Conservation (phyloP, 2,113 vertebrate species). For the Heterochromis multidens region DNA sequence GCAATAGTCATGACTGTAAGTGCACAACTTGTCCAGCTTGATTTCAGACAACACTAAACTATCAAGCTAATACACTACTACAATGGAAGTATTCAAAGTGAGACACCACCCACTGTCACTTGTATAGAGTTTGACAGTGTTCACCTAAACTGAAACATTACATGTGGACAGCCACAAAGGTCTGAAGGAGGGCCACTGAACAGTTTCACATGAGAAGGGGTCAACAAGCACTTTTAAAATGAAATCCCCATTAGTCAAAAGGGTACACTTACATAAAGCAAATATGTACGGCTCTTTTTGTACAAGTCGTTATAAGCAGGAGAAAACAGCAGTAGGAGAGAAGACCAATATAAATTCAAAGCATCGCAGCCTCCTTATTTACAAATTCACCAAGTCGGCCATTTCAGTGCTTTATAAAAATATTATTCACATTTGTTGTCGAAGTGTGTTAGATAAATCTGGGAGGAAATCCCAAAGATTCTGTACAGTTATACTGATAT, state of each 20-base stretch:
- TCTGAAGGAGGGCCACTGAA: constrained; percentile 31
- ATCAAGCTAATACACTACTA: neutral
- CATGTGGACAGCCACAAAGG: constrained; percentile 33
- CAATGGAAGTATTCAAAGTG: neutral
- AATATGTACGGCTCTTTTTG: constrained; percentile 59
- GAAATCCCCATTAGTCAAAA: constrained; percentile 48
- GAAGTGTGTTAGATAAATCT: constrained; percentile 80
- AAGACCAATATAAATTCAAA: constrained; percentile 60
- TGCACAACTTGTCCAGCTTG: neutral
- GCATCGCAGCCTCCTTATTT: constrained; percentile 84
- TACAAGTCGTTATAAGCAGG: constrained; percentile 80
- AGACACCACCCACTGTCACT: neutral
- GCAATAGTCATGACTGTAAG: neutral
- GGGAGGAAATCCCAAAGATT: constrained; percentile 63
- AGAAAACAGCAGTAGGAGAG: constrained; percentile 71
- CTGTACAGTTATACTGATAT: constrained; percentile 61
- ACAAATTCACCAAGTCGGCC: constrained; percentile 84
- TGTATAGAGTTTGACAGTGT: constrained; percentile 1
- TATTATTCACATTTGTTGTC: constrained; percentile 99
- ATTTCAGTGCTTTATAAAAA: constrained; percentile 96
- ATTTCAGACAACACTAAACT: neutral
- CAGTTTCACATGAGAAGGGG: constrained; percentile 43
- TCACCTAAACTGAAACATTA: constrained; percentile 30
- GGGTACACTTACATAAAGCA: constrained; percentile 59
- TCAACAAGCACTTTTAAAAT: constrained; percentile 49